Evolutionary conservation across 2,113 vertebrate species (phyloP).

Genomic region (Butastur rufipennis): DNA sequence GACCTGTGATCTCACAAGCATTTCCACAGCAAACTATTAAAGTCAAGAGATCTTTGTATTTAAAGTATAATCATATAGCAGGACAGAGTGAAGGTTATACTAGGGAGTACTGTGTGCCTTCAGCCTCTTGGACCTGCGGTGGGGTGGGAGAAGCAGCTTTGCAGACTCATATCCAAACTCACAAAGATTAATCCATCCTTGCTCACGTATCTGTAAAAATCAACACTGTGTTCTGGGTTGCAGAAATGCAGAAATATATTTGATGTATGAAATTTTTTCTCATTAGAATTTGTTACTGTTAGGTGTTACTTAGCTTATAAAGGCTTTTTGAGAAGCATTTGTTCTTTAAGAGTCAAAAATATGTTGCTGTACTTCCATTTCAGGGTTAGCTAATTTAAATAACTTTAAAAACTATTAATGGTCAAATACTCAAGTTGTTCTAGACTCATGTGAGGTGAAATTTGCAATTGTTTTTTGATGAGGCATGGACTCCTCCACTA

Average conservation of each 20-base stretch:
- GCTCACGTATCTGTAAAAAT: not conserved
- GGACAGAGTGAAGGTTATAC: not conserved
- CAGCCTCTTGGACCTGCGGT: not conserved
- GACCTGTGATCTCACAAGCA: not conserved
- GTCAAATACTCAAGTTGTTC: not conserved
- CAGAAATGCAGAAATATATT: not conserved
- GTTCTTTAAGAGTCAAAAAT: not conserved
- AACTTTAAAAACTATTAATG: not conserved
- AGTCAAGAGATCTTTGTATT: not conserved
- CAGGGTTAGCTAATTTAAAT: not conserved
- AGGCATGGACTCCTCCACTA: not conserved
- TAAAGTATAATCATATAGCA: not conserved
- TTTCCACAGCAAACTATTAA: not conserved
- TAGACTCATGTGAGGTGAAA: not conserved
- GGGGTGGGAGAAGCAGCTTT: not conserved
- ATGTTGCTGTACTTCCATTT: not conserved
- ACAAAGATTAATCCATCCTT: not conserved
- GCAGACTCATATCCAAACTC: not conserved
- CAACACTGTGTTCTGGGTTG: accelerated
- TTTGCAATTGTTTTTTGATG: not conserved
- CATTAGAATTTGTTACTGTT: not conserved
- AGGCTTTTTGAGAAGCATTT: not conserved
- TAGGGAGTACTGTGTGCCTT: not conserved
- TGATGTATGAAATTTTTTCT: not conserved
- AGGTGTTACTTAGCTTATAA: not conserved